These are phyloP conservation scores for Resseliella maxima DNA, from an alignment of 2,888 invertebrate species.

Conservation along the genomic window DNA sequence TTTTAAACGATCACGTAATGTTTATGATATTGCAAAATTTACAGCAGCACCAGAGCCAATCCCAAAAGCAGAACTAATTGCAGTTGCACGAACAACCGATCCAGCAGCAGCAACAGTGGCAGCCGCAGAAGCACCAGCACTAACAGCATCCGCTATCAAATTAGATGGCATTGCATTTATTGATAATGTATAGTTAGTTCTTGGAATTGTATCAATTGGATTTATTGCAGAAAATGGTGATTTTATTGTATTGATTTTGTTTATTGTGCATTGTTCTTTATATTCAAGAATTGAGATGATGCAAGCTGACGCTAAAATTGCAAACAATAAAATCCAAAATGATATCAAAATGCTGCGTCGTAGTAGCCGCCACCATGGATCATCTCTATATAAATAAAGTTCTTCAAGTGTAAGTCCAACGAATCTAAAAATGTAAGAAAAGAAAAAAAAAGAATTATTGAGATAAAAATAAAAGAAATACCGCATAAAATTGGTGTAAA, in stretches of 20 bases:
- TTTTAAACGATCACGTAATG: too few relatives aligned
- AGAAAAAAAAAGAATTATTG: neutral
- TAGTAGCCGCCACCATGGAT: constrained; percentile 69
- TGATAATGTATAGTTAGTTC: neutral
- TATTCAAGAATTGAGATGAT: constrained; percentile 64
- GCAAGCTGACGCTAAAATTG: constrained; percentile 68
- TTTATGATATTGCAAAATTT: too few relatives aligned
- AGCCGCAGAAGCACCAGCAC: neutral
- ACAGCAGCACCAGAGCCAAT: too few relatives aligned
- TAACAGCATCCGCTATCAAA: neutral
- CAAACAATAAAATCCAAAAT: constrained; percentile 69
- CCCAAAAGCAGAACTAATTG: too few relatives aligned
- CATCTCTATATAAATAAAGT: constrained; percentile 67
- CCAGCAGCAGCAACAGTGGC: too few relatives aligned
- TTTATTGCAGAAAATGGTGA: neutral
- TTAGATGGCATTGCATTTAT: neutral
- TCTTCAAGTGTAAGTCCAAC: constrained; percentile 69
- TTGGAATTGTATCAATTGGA: constrained; percentile 12
- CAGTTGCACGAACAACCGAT: too few relatives aligned
- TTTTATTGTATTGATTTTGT: neutral
- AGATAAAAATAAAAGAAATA: neutral
- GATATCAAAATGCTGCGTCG: constrained; percentile 68
- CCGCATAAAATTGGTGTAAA: neutral
- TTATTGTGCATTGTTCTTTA: constrained; percentile 33
- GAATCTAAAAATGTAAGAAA: constrained; percentile 60